These are phyloP conservation scores for Dascillus cervinus DNA, from an alignment of 2,888 invertebrate genomes.

Conservation along the genomic window DNA sequence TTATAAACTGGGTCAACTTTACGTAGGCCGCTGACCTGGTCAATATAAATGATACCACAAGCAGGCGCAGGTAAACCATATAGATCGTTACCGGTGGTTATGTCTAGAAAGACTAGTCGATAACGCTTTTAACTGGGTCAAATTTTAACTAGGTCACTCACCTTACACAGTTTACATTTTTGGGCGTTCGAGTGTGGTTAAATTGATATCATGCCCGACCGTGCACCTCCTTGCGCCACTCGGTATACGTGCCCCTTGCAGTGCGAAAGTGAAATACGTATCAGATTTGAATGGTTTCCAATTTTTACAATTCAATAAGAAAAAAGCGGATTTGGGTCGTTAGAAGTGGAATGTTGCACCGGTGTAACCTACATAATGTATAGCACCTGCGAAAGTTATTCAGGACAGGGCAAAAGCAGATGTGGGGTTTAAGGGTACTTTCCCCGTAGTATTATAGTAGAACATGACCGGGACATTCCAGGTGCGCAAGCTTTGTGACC, in stretches of 20 bases:
- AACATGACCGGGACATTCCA: slow-evolving; percentile 24
- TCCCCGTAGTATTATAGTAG: slow-evolving; percentile 20
- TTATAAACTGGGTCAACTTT: slow-evolving; percentile 25
- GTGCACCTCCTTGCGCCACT: too few species aligned
- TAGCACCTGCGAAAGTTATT: slow-evolving; percentile 18
- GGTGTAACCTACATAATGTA: too few species aligned
- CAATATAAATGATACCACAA: slow-evolving; percentile 16
- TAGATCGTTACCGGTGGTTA: slow-evolving; percentile 13
- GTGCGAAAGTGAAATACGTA: too few species aligned
- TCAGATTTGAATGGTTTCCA: too few species aligned
- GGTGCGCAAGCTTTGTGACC: slow-evolving; percentile 34
- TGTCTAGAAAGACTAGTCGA: slow-evolving; percentile 14
- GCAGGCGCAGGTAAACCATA: slow-evolving; percentile 15
- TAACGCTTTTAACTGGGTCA: slow-evolving; percentile 14
- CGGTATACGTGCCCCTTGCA: too few species aligned
- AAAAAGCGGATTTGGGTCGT: too few species aligned
- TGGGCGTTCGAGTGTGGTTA: too few species aligned
- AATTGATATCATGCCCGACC: too few species aligned
- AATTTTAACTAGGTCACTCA: slow-evolving; percentile 6
- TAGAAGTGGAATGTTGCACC: too few species aligned
- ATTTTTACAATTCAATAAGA: too few species aligned
- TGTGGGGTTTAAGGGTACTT: slow-evolving; percentile 20
- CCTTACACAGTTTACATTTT: too few species aligned
- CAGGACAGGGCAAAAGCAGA: slow-evolving; percentile 16
- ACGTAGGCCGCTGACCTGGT: slow-evolving; percentile 28